Evolutionary conservation across 2,113 vertebrate species (phyloP), one percentile per base, ranked within the genome.

Genomic region (Macquaria ambigua): DNA sequence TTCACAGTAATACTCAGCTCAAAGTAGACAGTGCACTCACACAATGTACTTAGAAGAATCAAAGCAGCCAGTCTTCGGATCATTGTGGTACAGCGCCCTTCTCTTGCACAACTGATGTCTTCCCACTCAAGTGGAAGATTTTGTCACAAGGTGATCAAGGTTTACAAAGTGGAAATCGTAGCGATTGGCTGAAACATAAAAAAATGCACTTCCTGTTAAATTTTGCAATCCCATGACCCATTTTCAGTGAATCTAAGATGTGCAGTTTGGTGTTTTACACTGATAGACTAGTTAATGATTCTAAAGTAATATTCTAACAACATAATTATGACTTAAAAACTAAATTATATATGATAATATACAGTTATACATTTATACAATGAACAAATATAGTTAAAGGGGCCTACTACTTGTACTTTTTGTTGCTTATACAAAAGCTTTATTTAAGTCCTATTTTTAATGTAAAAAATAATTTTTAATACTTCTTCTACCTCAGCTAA

Each of bases 151-250:
- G 15, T 43, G 12, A 66, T 61, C 5, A 74, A 61, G 2, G 7
- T 68, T 71, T 56, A 21, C 50, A n/a, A 64, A 43, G 55, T 69
- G 28, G 16, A 84, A 81, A 87, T 63, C 69, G 11, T 3, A 6
- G 31, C 67, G 88, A 89, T 88, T 90, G 93, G 93, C 76, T 89
- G 85, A 80, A 78, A 53, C 73, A 61, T 0, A 72, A 10, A 73
- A 34, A 75, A 78, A 82, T 31, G 5, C 14, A 77, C 71, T 86
- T 83, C 85, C 85, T 85, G 79, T 46, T 18, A 50, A 14, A 31
- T 61, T 71, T 64, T 70, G 16, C 11, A 62, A 43, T 20, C 8
- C 25, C 1, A 2, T 81, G 69, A 56, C 58, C 73, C 43, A 76
- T 87, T 84, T 87, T 37, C 8, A 25, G 6, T 18, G 0, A 46